phyloP scores from a whole-genome alignment of 2,888 invertebrate species.

The Atherix ibis region DNA sequence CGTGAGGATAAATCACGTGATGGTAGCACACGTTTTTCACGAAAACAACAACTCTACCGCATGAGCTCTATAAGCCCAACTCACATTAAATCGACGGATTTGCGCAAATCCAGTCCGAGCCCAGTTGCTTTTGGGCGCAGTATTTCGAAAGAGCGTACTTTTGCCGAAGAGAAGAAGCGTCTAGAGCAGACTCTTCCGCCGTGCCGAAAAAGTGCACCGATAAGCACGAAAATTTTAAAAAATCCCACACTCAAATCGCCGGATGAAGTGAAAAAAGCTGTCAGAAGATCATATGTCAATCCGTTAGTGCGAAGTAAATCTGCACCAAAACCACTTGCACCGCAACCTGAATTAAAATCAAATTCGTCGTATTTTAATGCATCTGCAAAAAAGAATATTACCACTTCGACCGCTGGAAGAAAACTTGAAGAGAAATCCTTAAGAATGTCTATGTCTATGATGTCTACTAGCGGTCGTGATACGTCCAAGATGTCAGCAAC shows the following conservation, averaged over 20 bases:
- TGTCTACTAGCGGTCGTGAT: constrained; percentile 4
- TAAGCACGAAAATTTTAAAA: constrained; percentile 30
- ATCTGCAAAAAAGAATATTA: constrained; percentile 2
- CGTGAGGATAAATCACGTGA: constrained; percentile 9
- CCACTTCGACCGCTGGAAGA: constrained; percentile 2
- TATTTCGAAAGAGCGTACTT: constrained; percentile 40
- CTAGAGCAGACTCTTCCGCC: constrained; percentile 31
- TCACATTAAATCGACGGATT: constrained; percentile 14
- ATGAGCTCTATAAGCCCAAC: constrained; percentile 25
- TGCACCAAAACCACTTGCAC: constrained; percentile 10
- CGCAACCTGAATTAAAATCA: background rate
- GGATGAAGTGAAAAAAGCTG: constrained; percentile 38
- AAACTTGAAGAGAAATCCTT: constrained; percentile 10
- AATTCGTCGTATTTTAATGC: constrained; percentile 1
- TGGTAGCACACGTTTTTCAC: constrained; percentile 14
- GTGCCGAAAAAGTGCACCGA: constrained; percentile 25
- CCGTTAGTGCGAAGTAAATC: constrained; percentile 27
- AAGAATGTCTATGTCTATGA: constrained; percentile 7
- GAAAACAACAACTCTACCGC: constrained; percentile 20
- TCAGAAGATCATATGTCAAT: constrained; percentile 27
- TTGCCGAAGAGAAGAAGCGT: constrained; percentile 38
- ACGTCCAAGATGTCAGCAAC: background rate
- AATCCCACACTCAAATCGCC: constrained; percentile 43
- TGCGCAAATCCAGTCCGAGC: constrained; percentile 29
- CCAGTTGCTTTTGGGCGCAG: constrained; percentile 33